Conservation (phyloP, 2,113 vertebrate species). For the Marmota monax region DNA sequence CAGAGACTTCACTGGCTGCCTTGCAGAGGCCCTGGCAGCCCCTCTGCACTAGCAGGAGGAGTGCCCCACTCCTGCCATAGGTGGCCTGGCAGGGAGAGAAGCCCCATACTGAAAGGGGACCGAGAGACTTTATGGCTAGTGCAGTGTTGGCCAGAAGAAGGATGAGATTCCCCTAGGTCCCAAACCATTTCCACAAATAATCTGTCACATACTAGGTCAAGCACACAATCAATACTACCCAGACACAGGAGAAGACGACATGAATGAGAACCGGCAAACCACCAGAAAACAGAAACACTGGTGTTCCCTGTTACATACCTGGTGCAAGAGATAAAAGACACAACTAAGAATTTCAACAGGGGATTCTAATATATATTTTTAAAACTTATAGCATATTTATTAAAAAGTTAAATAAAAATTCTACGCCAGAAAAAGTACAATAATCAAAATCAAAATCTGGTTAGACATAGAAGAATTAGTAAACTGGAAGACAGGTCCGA, state of each 20-base stretch:
- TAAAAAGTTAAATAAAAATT: constrained; percentile 41
- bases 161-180: background rate
- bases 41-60: background rate
- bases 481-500: background rate
- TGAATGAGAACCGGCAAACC: background rate
- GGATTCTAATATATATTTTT: background rate
- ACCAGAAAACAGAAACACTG: background rate
- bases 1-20: background rate
- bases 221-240: background rate
- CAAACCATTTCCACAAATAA: constrained; percentile 28
- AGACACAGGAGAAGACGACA: background rate
- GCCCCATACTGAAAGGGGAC: background rate
- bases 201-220: background rate
- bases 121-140: background rate
- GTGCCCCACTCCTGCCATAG: background rate
- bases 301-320: background rate
- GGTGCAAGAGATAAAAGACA: background rate
- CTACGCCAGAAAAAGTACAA: constrained; percentile 29
- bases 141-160: background rate
- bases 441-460: constrained; percentile 41
- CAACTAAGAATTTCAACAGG: background rate
- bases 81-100: background rate
- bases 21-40: background rate
- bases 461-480: background rate
- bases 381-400: background rate